Conservation (phyloP, 2,888 invertebrate species). For the Lamellibrachia columna region DNA sequence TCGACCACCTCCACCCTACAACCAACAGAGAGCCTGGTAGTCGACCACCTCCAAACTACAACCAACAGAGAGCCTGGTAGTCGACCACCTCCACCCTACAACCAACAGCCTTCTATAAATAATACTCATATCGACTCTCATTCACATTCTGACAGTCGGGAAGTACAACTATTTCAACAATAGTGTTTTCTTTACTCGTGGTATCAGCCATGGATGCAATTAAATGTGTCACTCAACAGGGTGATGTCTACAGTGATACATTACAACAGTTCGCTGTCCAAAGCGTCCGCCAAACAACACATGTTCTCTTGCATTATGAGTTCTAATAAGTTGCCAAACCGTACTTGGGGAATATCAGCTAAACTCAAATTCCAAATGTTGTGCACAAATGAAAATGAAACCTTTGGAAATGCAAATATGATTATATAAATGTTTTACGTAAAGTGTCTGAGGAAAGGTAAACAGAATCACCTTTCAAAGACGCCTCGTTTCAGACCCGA, state of each 20-base stretch:
- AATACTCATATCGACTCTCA: neutral
- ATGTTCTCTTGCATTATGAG: too few relatives aligned
- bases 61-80: neutral
- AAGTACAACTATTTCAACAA: neutral
- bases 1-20: neutral
- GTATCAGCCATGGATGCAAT: neutral
- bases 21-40: constrained; percentile 39
- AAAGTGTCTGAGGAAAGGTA: neutral
- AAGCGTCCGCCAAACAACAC: too few relatives aligned
- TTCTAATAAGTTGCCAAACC: too few relatives aligned
- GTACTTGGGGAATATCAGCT: too few relatives aligned
- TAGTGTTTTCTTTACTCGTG: neutral
- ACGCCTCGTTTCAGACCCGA: neutral
- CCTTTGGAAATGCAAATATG: too few relatives aligned
- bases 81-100: neutral
- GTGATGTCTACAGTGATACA: too few relatives aligned
- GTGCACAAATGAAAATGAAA: too few relatives aligned
- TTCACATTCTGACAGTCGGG: neutral
- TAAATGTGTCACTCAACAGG: neutral
- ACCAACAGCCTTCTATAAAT: neutral
- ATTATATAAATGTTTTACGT: neutral
- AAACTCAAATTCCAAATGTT: too few relatives aligned
- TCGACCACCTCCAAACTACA: constrained; percentile 42
- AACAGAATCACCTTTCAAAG: constrained; percentile 19
- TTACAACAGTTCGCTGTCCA: too few relatives aligned